These are phyloP conservation scores for Platycheirus rosarum DNA, from an alignment of 2,888 invertebrate genomes.

Conservation along the genomic window DNA sequence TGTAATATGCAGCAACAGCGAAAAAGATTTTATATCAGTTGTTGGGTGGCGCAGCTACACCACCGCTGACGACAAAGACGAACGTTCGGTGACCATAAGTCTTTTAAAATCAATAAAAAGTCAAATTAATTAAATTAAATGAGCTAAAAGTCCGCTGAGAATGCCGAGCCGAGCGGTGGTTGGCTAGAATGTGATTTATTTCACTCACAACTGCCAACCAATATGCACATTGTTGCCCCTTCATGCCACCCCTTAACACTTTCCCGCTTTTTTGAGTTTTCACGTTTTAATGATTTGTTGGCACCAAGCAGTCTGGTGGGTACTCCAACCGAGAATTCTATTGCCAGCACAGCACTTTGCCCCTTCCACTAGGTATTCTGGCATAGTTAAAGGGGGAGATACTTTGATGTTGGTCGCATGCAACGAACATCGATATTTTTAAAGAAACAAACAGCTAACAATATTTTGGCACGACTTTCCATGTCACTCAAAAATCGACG, in stretches of 20 bases:
- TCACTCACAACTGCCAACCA: slow-evolving; percentile 38
- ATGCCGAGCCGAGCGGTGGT: slow-evolving; percentile 5
- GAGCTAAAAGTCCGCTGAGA: slow-evolving; percentile 29
- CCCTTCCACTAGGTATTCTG: background rate
- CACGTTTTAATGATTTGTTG: slow-evolving; percentile 69
- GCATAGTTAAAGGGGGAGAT: background rate
- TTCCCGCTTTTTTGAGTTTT: slow-evolving; percentile 23
- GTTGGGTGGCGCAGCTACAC: background rate
- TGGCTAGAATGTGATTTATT: slow-evolving; percentile 38
- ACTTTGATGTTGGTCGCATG: slow-evolving; percentile 55
- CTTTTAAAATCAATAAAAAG: slow-evolving; percentile 72
- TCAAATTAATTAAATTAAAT: slow-evolving; percentile 71
- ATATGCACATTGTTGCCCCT: slow-evolving; percentile 5
- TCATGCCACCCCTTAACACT: slow-evolving; percentile 17
- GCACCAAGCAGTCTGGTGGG: slow-evolving; percentile 72
- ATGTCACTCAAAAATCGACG: slow-evolving; percentile 43
- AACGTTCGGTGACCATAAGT: slow-evolving; percentile 56
- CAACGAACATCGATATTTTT: slow-evolving; percentile 44
- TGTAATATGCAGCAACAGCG: slow-evolving; percentile 40
- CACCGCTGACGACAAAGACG: slow-evolving; percentile 10
- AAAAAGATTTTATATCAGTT: slow-evolving; percentile 53
- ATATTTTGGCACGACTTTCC: slow-evolving; percentile 62
- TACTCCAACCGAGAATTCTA: slow-evolving; percentile 28
- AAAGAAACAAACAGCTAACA: slow-evolving; percentile 38
- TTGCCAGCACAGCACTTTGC: slow-evolving; percentile 2